Evolutionary conservation across 2,888 invertebrate genomes (phyloP).

Genomic region (Resseliella maxima): DNA sequence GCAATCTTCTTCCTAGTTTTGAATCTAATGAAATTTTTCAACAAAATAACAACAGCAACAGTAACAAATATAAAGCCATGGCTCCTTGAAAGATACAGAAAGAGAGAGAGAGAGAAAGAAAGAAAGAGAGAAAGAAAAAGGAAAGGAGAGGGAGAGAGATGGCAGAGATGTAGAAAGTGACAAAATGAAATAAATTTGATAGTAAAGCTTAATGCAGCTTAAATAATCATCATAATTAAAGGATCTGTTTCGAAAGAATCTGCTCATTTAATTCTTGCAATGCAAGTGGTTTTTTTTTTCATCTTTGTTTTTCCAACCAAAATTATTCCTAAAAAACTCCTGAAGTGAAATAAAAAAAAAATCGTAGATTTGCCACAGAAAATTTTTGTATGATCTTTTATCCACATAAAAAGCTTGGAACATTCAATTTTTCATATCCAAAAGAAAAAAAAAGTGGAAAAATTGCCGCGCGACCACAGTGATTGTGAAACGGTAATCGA

Average conservation of each 20-base stretch:
- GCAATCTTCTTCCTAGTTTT: not conserved
- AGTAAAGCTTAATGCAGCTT: conserved; percentile 19
- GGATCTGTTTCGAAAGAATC: not conserved
- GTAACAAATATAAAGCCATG: conserved; percentile 5
- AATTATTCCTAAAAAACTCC: no score
- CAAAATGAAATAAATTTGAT: not conserved
- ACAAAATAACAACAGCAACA: not conserved
- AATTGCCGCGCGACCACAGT: not conserved
- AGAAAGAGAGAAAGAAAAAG: no score
- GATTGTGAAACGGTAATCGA: not conserved
- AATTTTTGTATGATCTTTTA: no score
- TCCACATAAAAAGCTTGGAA: no score
- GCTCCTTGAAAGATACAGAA: not conserved
- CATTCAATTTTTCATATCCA: not conserved
- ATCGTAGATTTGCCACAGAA: no score
- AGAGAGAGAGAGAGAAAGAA: not conserved
- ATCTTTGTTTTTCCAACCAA: not conserved
- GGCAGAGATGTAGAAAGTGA: no score
- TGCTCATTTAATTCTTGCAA: not conserved
- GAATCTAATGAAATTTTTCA: conserved; percentile 36
- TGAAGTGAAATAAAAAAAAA: no score
- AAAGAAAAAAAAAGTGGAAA: not conserved
- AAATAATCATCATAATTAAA: not conserved
- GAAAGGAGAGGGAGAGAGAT: no score
- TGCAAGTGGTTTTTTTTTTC: not conserved